A percentile compares a stretch with the other conserved stretches of the same genome.
Conservation (phyloP, 2,888 invertebrate species). For the Margaritifera margaritifera region DNA sequence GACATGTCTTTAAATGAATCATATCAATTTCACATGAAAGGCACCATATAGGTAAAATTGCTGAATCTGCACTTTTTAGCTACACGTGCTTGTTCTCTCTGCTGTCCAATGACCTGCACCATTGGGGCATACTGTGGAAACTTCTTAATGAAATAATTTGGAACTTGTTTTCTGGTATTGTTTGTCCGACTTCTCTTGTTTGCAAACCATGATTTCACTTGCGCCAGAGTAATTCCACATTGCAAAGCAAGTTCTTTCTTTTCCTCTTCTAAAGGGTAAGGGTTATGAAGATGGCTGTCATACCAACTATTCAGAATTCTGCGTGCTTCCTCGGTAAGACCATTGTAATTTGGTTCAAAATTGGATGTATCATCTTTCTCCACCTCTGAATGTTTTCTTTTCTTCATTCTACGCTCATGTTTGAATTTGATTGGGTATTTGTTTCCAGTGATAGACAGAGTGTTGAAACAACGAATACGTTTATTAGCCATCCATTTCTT, state of each 20-base stretch:
- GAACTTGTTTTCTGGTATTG: conserved; percentile 57
- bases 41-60: too few species aligned
- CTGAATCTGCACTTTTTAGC: too few species aligned
- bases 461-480: conserved; percentile 63
- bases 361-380: conserved; percentile 12
- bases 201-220: conserved; percentile 66
- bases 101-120: conserved; percentile 50
- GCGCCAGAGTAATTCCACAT: conserved; percentile 51
- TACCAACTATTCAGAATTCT: conserved; percentile 56
- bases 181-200: conserved; percentile 62
- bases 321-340: conserved; percentile 41
- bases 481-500: conserved; percentile 70
- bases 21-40: too few species aligned
- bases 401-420: conserved; percentile 39
- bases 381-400: conserved; percentile 13
- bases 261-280: conserved; percentile 59
- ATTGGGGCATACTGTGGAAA: conserved; percentile 49
- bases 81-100: conserved; percentile 34
- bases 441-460: conserved; percentile 65
- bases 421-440: conserved; percentile 63
- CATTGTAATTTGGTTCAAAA: conserved; percentile 38
- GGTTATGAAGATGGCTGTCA: conserved; percentile 47
- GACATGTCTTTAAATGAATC: too few species aligned
- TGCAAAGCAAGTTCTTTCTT: conserved; percentile 49
- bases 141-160: conserved; percentile 59